Evolutionary conservation across 2,888 invertebrate species (phyloP).

Genomic region (Callyntrura sp.): DNA sequence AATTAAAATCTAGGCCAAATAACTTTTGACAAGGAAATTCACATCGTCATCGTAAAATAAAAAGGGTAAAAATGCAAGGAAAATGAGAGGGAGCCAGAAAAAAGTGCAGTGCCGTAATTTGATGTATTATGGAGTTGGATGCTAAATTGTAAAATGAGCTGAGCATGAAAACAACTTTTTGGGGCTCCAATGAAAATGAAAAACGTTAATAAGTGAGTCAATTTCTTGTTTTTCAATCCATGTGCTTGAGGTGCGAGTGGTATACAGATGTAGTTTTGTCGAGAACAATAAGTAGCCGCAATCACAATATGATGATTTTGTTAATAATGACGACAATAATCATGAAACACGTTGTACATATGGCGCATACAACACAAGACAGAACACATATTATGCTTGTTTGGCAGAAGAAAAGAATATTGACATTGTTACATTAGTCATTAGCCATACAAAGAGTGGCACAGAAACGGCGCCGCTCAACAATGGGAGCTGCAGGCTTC

Average conservation of each 20-base stretch:
- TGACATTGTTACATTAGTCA: constrained; percentile 33
- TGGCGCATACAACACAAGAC: too few species aligned
- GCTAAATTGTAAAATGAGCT: constrained; percentile 31
- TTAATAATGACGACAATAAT: neutral
- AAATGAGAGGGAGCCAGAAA: neutral
- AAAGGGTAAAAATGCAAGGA: neutral
- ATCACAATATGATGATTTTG: constrained; percentile 7
- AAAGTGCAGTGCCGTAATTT: neutral
- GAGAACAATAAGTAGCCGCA: constrained; percentile 2
- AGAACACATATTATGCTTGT: too few species aligned
- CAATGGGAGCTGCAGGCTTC: constrained; percentile 7
- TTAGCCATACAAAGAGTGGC: neutral
- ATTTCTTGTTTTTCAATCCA: constrained; percentile 40
- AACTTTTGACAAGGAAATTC: constrained; percentile 72
- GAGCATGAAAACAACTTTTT: constrained; percentile 51
- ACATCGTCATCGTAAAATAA: constrained; percentile 14
- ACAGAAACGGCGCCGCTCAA: neutral
- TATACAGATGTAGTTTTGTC: neutral
- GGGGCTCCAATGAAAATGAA: constrained; percentile 33
- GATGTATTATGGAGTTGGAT: constrained; percentile 34
- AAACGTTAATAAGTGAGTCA: constrained; percentile 45
- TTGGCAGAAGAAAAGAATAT: neutral
- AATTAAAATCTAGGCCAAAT: constrained; percentile 72
- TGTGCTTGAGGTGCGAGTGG: neutral
- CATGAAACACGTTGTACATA: neutral